Percentiles rank a stretch among this genome's conserved stretches.
These are phyloP conservation scores for Enoplolaimus lenunculus DNA, from an alignment of 2,888 invertebrate genomes.

Conservation along the genomic window DNA sequence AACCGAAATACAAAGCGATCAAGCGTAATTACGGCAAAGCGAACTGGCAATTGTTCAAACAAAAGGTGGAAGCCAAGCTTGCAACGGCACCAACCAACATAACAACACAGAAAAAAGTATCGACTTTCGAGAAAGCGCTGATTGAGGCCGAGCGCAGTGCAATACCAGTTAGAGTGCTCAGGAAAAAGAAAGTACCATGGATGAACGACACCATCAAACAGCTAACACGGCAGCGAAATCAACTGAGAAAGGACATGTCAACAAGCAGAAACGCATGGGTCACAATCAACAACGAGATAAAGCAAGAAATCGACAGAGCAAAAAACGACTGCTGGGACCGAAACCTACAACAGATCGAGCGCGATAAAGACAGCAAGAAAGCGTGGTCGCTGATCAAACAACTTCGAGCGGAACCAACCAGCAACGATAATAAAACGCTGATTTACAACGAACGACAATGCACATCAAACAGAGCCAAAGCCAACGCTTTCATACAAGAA, in stretches of 20 bases:
- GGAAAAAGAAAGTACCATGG: too few species aligned
- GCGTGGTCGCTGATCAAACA: too few species aligned
- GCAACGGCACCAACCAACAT: background rate
- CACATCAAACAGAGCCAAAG: constrained; percentile 5
- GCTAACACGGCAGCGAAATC: too few species aligned
- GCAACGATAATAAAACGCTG: too few species aligned
- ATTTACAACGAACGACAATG: background rate
- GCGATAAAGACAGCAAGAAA: too few species aligned
- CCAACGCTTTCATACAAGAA: background rate
- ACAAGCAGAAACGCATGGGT: too few species aligned
- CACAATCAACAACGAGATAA: background rate
- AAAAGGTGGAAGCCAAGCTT: constrained; percentile 2
- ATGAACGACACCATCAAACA: too few species aligned
- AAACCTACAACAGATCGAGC: too few species aligned
- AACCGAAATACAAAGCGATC: background rate
- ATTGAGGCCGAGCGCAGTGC: too few species aligned
- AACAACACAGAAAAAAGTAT: background rate
- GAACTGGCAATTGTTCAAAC: background rate
- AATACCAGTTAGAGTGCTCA: too few species aligned
- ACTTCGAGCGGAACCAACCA: too few species aligned
- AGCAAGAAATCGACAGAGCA: background rate
- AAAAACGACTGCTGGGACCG: constrained; percentile 1
- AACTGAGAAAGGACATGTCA: too few species aligned
- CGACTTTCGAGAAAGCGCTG: background rate
- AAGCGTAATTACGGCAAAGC: constrained; percentile 5